Conservation (phyloP, 2,888 invertebrate species). For the Oligia strigilis region DNA sequence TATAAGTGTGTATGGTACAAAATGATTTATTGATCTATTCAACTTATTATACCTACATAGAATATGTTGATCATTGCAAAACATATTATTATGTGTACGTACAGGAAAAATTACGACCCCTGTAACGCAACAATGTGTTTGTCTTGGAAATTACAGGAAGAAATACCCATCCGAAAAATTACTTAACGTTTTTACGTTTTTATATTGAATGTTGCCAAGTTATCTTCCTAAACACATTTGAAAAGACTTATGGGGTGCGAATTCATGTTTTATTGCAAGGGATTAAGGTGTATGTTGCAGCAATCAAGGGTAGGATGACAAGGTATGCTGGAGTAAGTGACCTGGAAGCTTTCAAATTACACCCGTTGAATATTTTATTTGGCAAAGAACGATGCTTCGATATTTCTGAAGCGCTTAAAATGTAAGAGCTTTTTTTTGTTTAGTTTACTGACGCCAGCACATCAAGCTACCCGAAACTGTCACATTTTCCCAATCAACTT, state of each 20-base stretch:
- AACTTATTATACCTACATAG: too few species aligned
- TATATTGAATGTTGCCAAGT: constrained; percentile 40
- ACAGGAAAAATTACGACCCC: not conserved
- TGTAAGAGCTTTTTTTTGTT: constrained; percentile 48
- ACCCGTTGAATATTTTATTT: constrained; percentile 83
- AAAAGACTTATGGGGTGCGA: constrained; percentile 9
- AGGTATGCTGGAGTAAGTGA: constrained; percentile 79
- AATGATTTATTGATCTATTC: not conserved
- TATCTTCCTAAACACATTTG: constrained; percentile 28
- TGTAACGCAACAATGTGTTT: not conserved
- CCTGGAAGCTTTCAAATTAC: constrained; percentile 84
- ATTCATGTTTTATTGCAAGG: constrained; percentile 60
- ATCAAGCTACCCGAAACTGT: too few species aligned
- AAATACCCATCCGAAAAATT: not conserved
- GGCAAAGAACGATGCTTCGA: constrained; percentile 74
- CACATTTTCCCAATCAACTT: too few species aligned
- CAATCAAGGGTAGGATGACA: constrained; percentile 72
- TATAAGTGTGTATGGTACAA: not conserved
- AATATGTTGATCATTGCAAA: not conserved
- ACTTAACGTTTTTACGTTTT: not conserved
- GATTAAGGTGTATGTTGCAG: constrained; percentile 74
- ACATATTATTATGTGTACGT: not conserved
- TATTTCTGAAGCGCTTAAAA: constrained; percentile 73
- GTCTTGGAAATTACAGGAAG: not conserved
- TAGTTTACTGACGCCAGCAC: not conserved